Base-by-base conservation (phyloP, 2,888 invertebrate genomes). In the Nebria brevicollis region DNA sequence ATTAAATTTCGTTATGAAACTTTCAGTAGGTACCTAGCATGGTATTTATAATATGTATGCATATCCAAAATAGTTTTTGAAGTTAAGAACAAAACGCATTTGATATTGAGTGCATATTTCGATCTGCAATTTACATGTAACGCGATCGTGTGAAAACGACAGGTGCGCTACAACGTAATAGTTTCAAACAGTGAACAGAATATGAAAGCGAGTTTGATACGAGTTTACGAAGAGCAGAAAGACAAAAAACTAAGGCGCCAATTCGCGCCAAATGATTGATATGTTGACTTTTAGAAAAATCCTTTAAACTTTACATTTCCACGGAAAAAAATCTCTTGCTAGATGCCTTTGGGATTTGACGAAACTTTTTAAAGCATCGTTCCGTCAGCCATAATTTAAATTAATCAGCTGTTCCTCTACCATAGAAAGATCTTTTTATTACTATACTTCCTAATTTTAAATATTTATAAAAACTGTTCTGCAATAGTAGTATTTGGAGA, bases 241-340 rank as follows among this genome's bases (percentile, higher is more conserved):
- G n/a, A 72, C 75, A 72, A 79, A 75, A 80, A 75, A 75, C 75
- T 64, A 41, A 34, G 4, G 34, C 64, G 70, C 66, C 74, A 66
- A 80, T 80, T 75, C 75, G 11, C 80, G 42, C 75, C 75, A 54
- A 80, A 80, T 80, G 80, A 80, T 80, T 80, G 80, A 80, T 80
- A 80, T 80, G 75, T 80, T 80, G 75, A 80, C 80, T 80, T 75
- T 70, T 15, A 66, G 72, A 72, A 75, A 75, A 70, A 64, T 80
- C 66, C 75, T 80, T 80, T 7, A 75, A 70, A 80, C 75, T 80
- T 80, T 64, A 72, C 64, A 75, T 72, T 80, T 75, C 70, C 75
- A 73, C 41, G 75, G 25, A 66, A 75, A 75, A 79, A 79, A 68
- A 68, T 68, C 1, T 64, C 79, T 70, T 75, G 70, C 79, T 75